Conservation (phyloP, 1,140 invertebrate genomes). For the Mylabris phalerata region DNA sequence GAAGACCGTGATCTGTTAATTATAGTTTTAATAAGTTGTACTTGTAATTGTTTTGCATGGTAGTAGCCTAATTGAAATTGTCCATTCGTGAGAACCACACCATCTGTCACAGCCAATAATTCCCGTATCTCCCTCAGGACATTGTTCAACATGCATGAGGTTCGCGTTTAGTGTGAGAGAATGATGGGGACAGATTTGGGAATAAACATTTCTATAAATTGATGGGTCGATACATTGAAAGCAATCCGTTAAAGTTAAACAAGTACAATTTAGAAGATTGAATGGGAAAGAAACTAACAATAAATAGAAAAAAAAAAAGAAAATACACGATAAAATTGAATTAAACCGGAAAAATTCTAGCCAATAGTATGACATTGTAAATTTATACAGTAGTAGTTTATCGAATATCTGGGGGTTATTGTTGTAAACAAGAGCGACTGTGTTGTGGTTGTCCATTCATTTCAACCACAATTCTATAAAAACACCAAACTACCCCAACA, state of each 20-base stretch:
- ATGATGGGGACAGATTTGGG: too few species aligned
- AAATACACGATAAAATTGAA: too few species aligned
- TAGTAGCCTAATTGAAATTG: background rate
- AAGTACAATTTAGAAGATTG: too few species aligned
- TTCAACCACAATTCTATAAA: background rate
- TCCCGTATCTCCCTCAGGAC: background rate
- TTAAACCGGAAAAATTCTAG: too few species aligned
- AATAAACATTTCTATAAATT: too few species aligned
- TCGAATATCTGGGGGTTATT: constrained; percentile 6
- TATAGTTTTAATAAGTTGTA: too few species aligned
- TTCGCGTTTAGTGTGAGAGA: background rate
- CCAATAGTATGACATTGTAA: background rate
- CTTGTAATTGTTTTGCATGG: too few species aligned
- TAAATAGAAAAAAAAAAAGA: too few species aligned
- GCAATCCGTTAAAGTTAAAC: too few species aligned
- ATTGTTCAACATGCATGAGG: constrained; percentile 8
- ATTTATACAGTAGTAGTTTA: constrained; percentile 2
- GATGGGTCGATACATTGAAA: too few species aligned
- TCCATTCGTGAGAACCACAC: constrained; percentile 5
- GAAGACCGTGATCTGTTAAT: too few species aligned
- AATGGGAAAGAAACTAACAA: too few species aligned
- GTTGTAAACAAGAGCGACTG: constrained; percentile 1
- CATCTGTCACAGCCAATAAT: constrained; percentile 1
- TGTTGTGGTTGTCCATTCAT: constrained; percentile 2
- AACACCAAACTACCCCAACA: background rate